Evolutionary conservation across 1,140 invertebrate species (phyloP).

Genomic region (Melanaphis sacchari): DNA sequence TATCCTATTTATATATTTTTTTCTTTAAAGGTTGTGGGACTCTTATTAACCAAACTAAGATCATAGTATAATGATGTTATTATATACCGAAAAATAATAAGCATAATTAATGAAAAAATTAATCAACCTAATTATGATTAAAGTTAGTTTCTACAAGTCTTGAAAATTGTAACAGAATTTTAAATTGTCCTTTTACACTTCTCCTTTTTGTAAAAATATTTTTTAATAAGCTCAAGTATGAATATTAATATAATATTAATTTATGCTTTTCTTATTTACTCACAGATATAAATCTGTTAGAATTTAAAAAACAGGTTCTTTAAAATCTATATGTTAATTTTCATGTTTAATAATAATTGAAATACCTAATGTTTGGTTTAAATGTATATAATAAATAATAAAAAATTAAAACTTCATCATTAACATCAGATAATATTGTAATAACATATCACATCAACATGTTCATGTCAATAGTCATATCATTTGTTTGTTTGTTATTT

Average conservation of each 20-base stretch:
- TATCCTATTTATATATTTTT: constrained; percentile 34
- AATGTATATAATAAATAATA: neutral
- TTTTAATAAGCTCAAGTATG: constrained; percentile 23
- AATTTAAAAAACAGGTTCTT: neutral
- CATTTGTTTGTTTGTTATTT: constrained; percentile 11
- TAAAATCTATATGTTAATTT: neutral
- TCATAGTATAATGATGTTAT: neutral
- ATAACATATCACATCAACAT: constrained; percentile 50
- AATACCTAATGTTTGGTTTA: neutral
- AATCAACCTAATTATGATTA: neutral
- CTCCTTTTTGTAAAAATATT: neutral
- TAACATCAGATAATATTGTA: neutral
- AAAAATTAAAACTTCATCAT: neutral
- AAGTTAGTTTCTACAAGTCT: neutral
- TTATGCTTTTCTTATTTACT: neutral
- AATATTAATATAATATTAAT: neutral
- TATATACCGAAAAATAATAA: neutral
- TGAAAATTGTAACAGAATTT: neutral
- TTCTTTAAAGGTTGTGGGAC: constrained; percentile 49
- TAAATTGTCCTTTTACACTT: neutral
- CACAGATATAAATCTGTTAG: neutral
- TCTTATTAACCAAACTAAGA: constrained; percentile 33
- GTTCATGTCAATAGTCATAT: constrained; percentile 39
- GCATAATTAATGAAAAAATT: neutral
- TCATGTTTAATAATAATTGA: neutral